phyloP scores from a whole-genome alignment of 1,140 invertebrate genomes.

The Antheraea pernyi region DNA sequence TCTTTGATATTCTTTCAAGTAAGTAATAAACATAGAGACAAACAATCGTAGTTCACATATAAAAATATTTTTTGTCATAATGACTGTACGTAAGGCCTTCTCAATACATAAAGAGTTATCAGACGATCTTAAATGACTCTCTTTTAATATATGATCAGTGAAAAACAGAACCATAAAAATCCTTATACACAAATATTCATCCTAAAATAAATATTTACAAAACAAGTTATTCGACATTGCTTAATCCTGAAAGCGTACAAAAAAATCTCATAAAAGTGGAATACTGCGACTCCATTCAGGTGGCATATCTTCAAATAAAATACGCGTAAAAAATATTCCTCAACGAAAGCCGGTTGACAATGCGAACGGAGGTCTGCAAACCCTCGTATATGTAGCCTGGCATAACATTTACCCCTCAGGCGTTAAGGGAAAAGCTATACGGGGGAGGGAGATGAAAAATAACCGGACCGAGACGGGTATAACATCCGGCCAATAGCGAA shows the following conservation, averaged over 20 bases:
- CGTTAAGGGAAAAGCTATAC: conserved; percentile 71
- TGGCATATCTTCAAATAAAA: conserved; percentile 65
- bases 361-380: conserved; percentile 57
- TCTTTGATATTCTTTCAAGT: no score
- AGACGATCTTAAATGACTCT: no score
- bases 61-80: no score
- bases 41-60: no score
- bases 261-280: conserved; percentile 71
- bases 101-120: no score
- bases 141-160: no score
- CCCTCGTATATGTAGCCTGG: conserved; percentile 75
- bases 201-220: not conserved
- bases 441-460: conserved; percentile 39
- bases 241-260: conserved; percentile 26
- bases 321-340: conserved; percentile 70
- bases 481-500: conserved; percentile 46
- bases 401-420: conserved; percentile 77
- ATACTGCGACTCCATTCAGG: conserved; percentile 72
- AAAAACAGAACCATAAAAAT: no score
- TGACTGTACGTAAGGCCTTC: no score
- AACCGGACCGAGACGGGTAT: conserved; percentile 32
- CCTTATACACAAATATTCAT: not conserved
- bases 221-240: not conserved
- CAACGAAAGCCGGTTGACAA: conserved; percentile 60
- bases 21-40: no score